These are phyloP conservation scores for Latrodectus hesperus DNA, from an alignment of 2,888 invertebrate genomes.

Conservation along the genomic window DNA sequence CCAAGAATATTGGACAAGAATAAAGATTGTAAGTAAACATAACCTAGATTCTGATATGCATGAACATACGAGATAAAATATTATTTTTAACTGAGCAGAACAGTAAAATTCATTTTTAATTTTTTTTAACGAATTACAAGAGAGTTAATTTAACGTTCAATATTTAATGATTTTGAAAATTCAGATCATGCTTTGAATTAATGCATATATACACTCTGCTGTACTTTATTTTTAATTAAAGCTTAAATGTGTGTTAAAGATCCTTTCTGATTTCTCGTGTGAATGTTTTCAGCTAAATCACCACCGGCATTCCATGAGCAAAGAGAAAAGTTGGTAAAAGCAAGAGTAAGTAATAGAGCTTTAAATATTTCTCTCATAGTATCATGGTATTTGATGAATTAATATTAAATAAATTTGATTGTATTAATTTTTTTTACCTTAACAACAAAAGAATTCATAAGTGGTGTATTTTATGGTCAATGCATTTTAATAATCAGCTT, in stretches of 20 bases:
- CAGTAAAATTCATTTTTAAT: neutral
- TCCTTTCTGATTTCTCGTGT: constrained; percentile 70
- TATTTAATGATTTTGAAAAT: neutral
- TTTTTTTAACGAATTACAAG: neutral
- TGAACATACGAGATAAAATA: neutral
- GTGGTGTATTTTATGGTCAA: too few species aligned
- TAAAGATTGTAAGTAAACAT: constrained; percentile 83
- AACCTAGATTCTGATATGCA: neutral
- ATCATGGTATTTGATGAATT: too few species aligned
- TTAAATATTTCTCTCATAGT: too few species aligned
- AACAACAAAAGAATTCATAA: too few species aligned
- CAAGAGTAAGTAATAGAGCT: constrained; percentile 76
- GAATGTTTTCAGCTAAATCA: constrained; percentile 85
- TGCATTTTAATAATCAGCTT: too few species aligned
- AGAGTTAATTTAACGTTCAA: neutral
- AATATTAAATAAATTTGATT: too few species aligned
- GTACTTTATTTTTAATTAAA: neutral
- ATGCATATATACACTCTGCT: neutral
- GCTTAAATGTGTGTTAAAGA: neutral
- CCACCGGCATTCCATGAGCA: constrained; percentile 97
- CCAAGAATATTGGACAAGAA: constrained; percentile 95
- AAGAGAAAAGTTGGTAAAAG: constrained; percentile 93
- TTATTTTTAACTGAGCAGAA: neutral
- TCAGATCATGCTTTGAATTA: neutral
- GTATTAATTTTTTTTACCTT: too few species aligned